phyloP scores from a whole-genome alignment of 1,140 invertebrate species.

The Solenopsis fugax region DNA sequence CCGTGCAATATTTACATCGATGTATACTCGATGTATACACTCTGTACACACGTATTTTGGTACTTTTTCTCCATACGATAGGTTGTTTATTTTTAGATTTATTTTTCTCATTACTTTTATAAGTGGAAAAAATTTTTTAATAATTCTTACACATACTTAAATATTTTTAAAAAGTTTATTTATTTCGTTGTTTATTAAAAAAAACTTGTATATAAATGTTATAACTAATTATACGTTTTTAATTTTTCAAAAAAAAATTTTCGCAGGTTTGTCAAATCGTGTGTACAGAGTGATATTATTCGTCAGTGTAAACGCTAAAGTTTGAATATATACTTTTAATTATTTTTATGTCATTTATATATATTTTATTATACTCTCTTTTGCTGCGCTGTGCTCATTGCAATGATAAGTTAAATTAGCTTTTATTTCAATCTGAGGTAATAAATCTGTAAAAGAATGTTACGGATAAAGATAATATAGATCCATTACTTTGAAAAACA shows the following conservation, averaged over 20 bases:
- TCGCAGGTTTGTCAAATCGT: neutral
- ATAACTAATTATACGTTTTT: no score
- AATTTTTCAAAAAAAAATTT: no score
- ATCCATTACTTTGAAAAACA: neutral
- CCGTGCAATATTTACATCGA: neutral
- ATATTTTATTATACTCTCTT: neutral
- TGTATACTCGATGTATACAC: neutral
- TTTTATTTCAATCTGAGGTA: neutral
- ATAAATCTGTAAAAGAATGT: constrained; percentile 4
- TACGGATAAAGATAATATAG: neutral
- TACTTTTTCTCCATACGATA: no score
- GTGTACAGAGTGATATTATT: neutral
- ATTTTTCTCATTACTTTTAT: no score
- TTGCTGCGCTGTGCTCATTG: neutral
- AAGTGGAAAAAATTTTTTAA: no score
- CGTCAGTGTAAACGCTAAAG: neutral
- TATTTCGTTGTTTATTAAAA: no score
- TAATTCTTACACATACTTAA: no score
- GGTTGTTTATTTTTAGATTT: no score
- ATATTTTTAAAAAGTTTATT: no score
- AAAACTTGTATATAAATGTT: no score
- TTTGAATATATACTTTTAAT: neutral
- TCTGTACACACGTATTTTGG: no score
- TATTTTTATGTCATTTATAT: neutral
- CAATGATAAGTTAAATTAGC: neutral